These are phyloP conservation scores for Drosophila emarginata DNA, from an alignment of 2,888 invertebrate genomes.

Conservation along the genomic window DNA sequence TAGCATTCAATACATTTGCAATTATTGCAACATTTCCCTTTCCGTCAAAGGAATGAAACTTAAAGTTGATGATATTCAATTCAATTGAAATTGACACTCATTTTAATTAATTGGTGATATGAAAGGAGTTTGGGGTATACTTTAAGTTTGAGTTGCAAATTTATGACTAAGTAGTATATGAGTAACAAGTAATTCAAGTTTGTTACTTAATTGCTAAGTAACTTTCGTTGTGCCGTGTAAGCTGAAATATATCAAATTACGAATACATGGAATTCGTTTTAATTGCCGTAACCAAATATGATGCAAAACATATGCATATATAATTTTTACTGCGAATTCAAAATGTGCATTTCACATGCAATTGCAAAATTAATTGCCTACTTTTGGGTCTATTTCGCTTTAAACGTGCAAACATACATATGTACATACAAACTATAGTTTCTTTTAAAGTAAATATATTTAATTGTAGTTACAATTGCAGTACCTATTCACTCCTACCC, in stretches of 20 bases:
- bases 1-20: neutral
- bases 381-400: conserved; percentile 13
- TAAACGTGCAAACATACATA: neutral
- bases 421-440: neutral
- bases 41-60: neutral
- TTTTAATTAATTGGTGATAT: neutral
- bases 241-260: neutral
- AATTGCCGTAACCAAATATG: conserved; percentile 7
- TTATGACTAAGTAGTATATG: too few relatives aligned
- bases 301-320: neutral
- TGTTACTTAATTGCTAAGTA: neutral
- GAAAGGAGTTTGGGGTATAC: too few relatives aligned
- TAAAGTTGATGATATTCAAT: neutral
- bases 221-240: neutral
- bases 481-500: neutral
- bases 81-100: conserved; percentile 5
- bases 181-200: too few relatives aligned
- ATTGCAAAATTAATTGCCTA: conserved; percentile 44
- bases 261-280: conserved; percentile 19
- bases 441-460: neutral
- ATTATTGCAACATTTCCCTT: neutral
- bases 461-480: conserved; percentile 1
- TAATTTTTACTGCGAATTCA: conserved; percentile 32
- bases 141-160: neutral
- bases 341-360: conserved; percentile 49